Percentiles rank a stretch among this genome's conserved stretches.
These are phyloP conservation scores for Hybos culiciformis DNA, from an alignment of 2,888 invertebrate genomes.

Conservation along the genomic window DNA sequence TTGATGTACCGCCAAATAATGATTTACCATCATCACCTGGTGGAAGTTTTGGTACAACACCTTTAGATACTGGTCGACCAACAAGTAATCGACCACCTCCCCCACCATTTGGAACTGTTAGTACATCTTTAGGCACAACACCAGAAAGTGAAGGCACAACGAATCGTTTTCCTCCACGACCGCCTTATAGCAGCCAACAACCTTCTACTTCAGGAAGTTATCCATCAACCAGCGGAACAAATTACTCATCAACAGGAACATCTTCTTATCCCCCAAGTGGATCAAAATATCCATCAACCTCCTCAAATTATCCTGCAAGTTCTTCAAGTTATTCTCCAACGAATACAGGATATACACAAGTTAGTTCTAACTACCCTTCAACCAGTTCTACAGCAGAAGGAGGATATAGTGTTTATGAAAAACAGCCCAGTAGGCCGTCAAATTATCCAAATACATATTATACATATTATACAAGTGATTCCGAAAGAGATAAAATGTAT, in stretches of 20 bases:
- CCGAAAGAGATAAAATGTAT: conserved; percentile 25
- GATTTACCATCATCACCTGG: conserved; percentile 3
- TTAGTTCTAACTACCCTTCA: conserved; percentile 8
- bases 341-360: conserved; percentile 1
- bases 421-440: too few relatives aligned
- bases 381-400: conserved; percentile 18
- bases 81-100: conserved; percentile 1
- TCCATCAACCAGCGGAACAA: background rate
- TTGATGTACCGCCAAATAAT: conserved; percentile 21
- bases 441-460: too few relatives aligned
- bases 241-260: background rate
- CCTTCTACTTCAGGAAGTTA: too few relatives aligned
- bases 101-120: conserved; percentile 2
- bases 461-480: background rate
- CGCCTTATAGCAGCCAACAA: too few relatives aligned
- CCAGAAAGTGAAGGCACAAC: conserved; percentile 2
- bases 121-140: background rate
- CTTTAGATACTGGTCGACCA: background rate
- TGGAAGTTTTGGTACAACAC: background rate
- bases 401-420: background rate
- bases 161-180: conserved; percentile 3
- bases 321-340: background rate
- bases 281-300: background rate
- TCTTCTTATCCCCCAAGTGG: background rate
- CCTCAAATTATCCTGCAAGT: too few relatives aligned